Evolutionary conservation across 23 tunicate species (phyloP), one percentile per base, ranked within the genome.

Genomic region (Styela clava): DNA sequence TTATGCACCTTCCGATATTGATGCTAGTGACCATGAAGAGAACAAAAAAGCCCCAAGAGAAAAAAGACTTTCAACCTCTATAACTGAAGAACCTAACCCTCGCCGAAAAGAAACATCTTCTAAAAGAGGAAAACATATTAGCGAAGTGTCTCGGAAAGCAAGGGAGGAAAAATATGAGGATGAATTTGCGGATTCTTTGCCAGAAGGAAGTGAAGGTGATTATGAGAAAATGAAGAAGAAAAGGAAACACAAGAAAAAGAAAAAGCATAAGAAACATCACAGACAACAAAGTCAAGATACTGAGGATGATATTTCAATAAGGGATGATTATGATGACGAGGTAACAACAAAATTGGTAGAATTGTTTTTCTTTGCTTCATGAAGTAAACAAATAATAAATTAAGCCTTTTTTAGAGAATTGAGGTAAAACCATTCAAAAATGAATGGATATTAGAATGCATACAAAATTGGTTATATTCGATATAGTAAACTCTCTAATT

Each of bases 1-100:
- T 76, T 76, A 51, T 44, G 81, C 81, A 24, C 81, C 64, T 1
- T 76, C 81, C 44, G 81, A 76, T 44, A 20, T 76, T 29, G 81
- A 76, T 35, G 81, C 35, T 21, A 56, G 30, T 1, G 65, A 52
- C 31, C 16, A 67, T 29, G 31, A 29, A 67, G 24, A 67, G 16
- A 25, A 27, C 22, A 22, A 19, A 67, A 1, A 27, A 25, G 24
- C n/a, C 16, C n/a, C 71, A 0, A 67, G 56, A 44, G n/a, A n/a
- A 44, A 44, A 12, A 44, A 44, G 56, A 44, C 12, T 44, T 7
- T 44, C 56, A 12, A 44, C 56, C 12, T 44, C 56, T 5, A 44
- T 5, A 44, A 44, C 56, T 5, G 56, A 44, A 5, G 56, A 44
- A 44, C 56, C 56, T 44, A 44, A 44, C 7, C 12, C 56, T 44